Base-by-base conservation (phyloP, 2,113 vertebrate species). In the Scatophagus argus region DNA sequence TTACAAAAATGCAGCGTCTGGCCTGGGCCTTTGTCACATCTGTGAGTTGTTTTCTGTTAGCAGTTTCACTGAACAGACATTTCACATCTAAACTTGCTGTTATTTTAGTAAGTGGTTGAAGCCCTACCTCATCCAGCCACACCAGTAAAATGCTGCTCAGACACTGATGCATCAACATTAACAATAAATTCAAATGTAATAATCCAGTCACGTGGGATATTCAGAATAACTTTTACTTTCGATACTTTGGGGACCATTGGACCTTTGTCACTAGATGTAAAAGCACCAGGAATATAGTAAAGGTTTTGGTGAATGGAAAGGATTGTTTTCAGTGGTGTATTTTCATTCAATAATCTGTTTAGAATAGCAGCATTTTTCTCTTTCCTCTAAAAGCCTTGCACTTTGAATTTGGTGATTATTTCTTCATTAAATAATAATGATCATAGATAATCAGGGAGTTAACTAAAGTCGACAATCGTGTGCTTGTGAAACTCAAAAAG, bases 71-170 rank as follows among this genome's bases (percentile, higher is more conserved):
- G 60, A 64, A 41, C 23, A 68, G 44, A 4, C 7, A 25, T 68
- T 56, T 46, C 16, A 34, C 3, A 21, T 55, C 31, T 74, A 27
- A 54, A 52, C 49, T 43, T 59, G 8, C 5, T 44, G 59, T 32
- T 34, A 14, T 73, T 65, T 64, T 8, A 66, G 60, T 52, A 34
- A 65, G 41, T 58, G 25, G 49, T 65, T 17, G 3, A 32, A 6
- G 19, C 32, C 19, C n/a, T n/a, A n/a, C n/a, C n/a, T n/a, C n/a
- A n/a, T 44, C 47, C 47, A 49, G 47, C n/a, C 13, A 13, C 47
- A 25, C 5, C 47, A 25, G 47, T 51, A 2, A 25, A 51, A 51
- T 51, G 47, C 47, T 51, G n/a, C 21, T 49, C 21, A n/a, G n/a
- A n/a, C n/a, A n/a, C n/a, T n/a, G n/a, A n/a, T n/a, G n/a, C n/a